Evolutionary conservation across 2,888 invertebrate genomes (phyloP), one percentile per base, ranked within the genome.

Genomic region (Cataglyphis livida): DNA sequence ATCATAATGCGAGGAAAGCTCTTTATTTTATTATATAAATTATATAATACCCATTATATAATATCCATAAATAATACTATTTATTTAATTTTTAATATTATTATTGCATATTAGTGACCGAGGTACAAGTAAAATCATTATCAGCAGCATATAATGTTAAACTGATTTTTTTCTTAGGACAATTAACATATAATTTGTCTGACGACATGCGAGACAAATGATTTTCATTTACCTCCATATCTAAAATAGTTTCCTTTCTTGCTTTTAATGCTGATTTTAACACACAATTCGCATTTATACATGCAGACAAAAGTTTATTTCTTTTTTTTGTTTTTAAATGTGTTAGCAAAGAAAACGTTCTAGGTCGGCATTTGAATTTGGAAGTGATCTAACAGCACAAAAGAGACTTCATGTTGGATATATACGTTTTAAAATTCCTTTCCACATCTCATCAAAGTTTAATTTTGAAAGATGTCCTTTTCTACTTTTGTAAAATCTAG

Each of bases 361-460:
- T 15, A 35, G 1, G 7, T 70, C 54, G 1, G n/a, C 21, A 70
- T 70, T 70, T 5, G 35, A 70, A 38, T 70, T 70, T 9, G 54
- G 38, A 5, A 70, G 25, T 18, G 38, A 35, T 38, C 70, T 7
- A 15, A 70, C 10, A 25, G 32, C 51, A 35, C 21, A 70, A 12
- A 54, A 54, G 35, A 54, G 4, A 21, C 21, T 21, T 21, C n/a
- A 70, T 15, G 38, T 54, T 54, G 54, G 21, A 38, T 54, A 54
- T 70, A 7, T 10, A 62, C 18, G 28, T 44, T 44, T 12, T 7
- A 66, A 66, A 44, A 66, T 15, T 28, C 48, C 1, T 48, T 28
- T 66, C 28, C 28, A 66, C 66, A 66, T 66, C 3, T 66, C 25
- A 66, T 66, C 66, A 9, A 44, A 65, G 3, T 28, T 48, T 7